Base-by-base conservation (phyloP, 1,140 invertebrate genomes). In the Eciton burchellii region DNA sequence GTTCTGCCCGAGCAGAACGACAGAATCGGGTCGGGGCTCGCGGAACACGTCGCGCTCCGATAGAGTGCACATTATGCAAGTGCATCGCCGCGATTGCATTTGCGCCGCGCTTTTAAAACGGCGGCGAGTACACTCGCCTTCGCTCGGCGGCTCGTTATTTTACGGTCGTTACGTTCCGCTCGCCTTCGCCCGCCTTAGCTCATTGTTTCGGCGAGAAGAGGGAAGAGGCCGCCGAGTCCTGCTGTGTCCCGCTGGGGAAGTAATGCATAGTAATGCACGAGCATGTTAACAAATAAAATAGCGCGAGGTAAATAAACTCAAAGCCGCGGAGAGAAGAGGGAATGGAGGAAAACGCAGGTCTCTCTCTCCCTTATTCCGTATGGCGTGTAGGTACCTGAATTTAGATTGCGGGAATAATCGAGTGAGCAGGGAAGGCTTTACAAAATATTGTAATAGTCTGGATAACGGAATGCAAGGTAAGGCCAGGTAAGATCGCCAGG, bases 11-110 rank as follows among this genome's bases (percentile, higher is more conserved):
- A 35, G 54, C 29, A 65, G 52, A 72, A 68, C 49, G 70, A 72
- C 56, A 8, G 73, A 56, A 79, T 57, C 57, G 49, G 59, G 66
- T 66, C 49, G 73, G 5, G 19, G 56, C 11, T n/a, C 60, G 60
- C 45, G 24, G 24, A 56, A 45, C 66, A 54, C 77, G 77, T 81
- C 52, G 83, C 56, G 65, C 21, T 45, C 16, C 68, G 84, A 84
- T 85, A 68, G 83, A 56, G 35, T 60, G 70, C 57, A 82, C 62
- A 85, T 85, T 82, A 85, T 85, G 84, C 84, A 63, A 85, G 77
- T 29, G 54, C 70, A 82, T 85, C 74, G 35, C 45, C 52, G 47
- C 62, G 14, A 43, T 73, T 47, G 82, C 77, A 79, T 85, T 85
- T 49, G 60, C 70, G 52, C 26, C 62, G 65, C 62, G 41, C 49